Conservation (phyloP, 2,113 vertebrate genomes). For the Mus musculus region GRCm39 chr10:122846001-122846500, state of each 20-base stretch:
- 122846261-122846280: slow-evolving; percentile 14
- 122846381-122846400: slow-evolving; percentile 88
- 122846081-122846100: slow-evolving; percentile 66
- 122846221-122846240: slow-evolving; percentile 1
- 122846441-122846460: slow-evolving; percentile 98
- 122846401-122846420: slow-evolving; percentile 99
- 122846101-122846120: slow-evolving; percentile 48
- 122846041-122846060: slow-evolving; percentile 78
- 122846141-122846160: neutral
- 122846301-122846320: slow-evolving; percentile 28
- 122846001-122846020: slow-evolving; percentile 65
- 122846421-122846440: slow-evolving; percentile 98
- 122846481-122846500: slow-evolving; percentile 98
- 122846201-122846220: slow-evolving; percentile 33
- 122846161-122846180: neutral
- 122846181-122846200: neutral
- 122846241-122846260: slow-evolving; percentile 42
- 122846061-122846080: slow-evolving; percentile 64
- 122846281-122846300: slow-evolving; percentile 45
- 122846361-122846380: slow-evolving; percentile 55
- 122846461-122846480: slow-evolving; percentile 98
- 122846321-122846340: slow-evolving; percentile 55
- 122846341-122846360: slow-evolving; percentile 61
- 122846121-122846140: slow-evolving; percentile 50
- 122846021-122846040: slow-evolving; percentile 80